A percentile compares a stretch with the other conserved stretches of the same genome.
Conservation (phyloP, 2,113 vertebrate genomes). For the Colaptes auratus region DNA sequence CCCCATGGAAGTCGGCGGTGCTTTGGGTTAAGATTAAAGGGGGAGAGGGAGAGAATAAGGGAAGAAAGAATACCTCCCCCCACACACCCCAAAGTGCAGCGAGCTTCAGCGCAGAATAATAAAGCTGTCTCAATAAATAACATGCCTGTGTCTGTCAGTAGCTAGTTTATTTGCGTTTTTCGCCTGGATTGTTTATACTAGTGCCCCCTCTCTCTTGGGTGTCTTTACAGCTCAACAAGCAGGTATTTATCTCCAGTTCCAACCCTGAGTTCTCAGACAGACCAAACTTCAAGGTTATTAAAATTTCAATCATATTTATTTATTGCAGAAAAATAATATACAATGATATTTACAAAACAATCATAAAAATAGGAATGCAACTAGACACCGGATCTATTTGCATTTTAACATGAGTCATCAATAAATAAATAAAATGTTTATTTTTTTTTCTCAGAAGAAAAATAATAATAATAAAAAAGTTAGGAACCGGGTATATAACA, state of each 20-base stretch:
- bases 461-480: constrained; percentile 75
- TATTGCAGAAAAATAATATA: constrained; percentile 98
- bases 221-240: constrained; percentile 75
- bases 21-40: background rate
- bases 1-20: background rate
- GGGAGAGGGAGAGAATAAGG: background rate
- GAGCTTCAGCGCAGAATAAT: constrained; percentile 69
- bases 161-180: constrained; percentile 79
- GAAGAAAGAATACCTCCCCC: constrained; percentile 10
- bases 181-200: constrained; percentile 78
- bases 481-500: constrained; percentile 78
- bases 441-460: constrained; percentile 83
- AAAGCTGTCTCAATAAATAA: constrained; percentile 79
- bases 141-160: constrained; percentile 78
- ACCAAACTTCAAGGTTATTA: constrained; percentile 80
- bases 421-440: constrained; percentile 98
- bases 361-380: constrained; percentile 96
- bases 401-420: constrained; percentile 90
- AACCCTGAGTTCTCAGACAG: constrained; percentile 68
- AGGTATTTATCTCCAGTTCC: constrained; percentile 71
- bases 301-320: constrained; percentile 89
- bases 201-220: constrained; percentile 68
- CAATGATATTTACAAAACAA: constrained; percentile 96
- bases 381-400: constrained; percentile 94
- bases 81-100: background rate